A percentile compares a stretch with the other conserved stretches of the same genome.
Conservation (phyloP, 1,140 invertebrate species). For the Apis florea region DNA sequence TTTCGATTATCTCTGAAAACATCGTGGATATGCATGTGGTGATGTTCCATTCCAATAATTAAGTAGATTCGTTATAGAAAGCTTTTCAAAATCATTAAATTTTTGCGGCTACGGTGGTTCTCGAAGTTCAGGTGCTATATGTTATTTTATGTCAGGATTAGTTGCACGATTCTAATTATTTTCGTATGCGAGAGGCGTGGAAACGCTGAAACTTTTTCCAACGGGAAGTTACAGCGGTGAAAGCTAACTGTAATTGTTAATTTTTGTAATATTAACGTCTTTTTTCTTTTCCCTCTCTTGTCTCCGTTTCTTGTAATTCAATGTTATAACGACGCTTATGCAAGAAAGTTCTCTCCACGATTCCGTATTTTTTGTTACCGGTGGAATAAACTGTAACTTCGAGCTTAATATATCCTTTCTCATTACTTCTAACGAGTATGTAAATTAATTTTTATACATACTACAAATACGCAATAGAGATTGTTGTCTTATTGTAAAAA, state of each 20-base stretch:
- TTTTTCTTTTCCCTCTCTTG: background rate
- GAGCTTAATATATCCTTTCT: conserved; percentile 49
- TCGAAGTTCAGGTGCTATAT: conserved; percentile 61
- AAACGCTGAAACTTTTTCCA: background rate
- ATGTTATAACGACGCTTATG: conserved; percentile 54
- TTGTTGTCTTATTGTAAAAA: conserved; percentile 57
- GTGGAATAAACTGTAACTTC: conserved; percentile 48
- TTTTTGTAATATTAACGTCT: conserved; percentile 53
- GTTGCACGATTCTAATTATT: conserved; percentile 52
- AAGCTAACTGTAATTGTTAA: conserved; percentile 55
- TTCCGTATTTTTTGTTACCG: conserved; percentile 24
- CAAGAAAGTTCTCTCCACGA: conserved; percentile 10
- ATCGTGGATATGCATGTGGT: background rate
- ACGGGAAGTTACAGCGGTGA: background rate
- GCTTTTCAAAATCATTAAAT: conserved; percentile 17
- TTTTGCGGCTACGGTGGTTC: conserved; percentile 39
- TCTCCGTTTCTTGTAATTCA: conserved; percentile 45
- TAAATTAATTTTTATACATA: conserved; percentile 64
- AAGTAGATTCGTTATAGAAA: background rate
- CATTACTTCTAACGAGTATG: conserved; percentile 53
- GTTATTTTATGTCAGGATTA: conserved; percentile 48
- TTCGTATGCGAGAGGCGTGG: conserved; percentile 16
- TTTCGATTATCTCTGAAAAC: background rate
- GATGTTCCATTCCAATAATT: background rate
- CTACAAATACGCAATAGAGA: conserved; percentile 44